These are phyloP conservation scores for Steinernema feltiae DNA, from an alignment of 1,140 invertebrate species.

Conservation along the genomic window DNA sequence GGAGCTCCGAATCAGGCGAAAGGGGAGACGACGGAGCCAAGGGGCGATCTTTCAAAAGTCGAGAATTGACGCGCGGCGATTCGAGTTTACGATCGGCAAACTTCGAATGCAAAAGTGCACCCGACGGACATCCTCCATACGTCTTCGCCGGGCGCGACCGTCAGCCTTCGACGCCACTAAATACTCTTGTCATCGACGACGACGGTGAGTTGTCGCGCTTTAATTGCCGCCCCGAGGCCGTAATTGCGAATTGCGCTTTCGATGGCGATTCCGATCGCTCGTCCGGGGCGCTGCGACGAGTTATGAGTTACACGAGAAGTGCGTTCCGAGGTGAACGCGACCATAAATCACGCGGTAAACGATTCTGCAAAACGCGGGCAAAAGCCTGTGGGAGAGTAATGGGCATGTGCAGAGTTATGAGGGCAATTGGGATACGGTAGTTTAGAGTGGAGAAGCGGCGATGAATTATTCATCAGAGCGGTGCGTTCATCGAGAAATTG, in stretches of 20 bases:
- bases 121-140: background rate
- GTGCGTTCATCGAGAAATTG: too few relatives aligned
- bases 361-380: too few relatives aligned
- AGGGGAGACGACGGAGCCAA: background rate
- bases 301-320: background rate
- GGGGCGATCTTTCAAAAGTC: background rate
- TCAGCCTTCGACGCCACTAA: background rate
- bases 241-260: background rate
- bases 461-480: too few relatives aligned
- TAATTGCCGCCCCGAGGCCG: constrained; percentile 1
- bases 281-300: background rate
- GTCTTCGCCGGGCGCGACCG: background rate
- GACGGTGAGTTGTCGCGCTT: constrained; percentile 6
- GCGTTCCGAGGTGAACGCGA: background rate
- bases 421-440: too few relatives aligned
- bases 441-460: too few relatives aligned
- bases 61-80: background rate
- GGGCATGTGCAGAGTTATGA: too few relatives aligned
- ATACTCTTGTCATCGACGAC: constrained; percentile 1
- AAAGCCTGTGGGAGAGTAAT: too few relatives aligned
- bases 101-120: background rate
- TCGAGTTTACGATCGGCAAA: constrained; percentile 7
- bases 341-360: too few relatives aligned
- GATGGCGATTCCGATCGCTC: constrained; percentile 2
- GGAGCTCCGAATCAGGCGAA: background rate